Conservation (phyloP, 1,140 invertebrate genomes). For the Brachionus plicatilis region DNA sequence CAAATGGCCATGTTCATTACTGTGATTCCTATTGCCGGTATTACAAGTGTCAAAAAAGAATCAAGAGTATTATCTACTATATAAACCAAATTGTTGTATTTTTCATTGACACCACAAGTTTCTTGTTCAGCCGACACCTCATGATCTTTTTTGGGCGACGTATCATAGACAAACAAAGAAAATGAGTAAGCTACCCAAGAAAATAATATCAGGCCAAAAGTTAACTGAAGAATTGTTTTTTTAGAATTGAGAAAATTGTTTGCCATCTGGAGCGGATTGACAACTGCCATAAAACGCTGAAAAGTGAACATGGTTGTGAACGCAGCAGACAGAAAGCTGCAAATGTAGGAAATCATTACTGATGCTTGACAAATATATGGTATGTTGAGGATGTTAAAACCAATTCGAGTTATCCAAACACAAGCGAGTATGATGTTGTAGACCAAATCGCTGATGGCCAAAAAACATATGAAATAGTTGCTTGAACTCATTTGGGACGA, state of each 20-base stretch:
- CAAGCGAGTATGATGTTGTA: constrained; percentile 34
- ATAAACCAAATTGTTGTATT: constrained; percentile 26
- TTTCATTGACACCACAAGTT: constrained; percentile 15
- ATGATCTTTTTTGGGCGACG: constrained; percentile 21
- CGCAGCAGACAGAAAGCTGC: constrained; percentile 31
- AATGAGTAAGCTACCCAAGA: background rate
- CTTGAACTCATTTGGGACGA: background rate
- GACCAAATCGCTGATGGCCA: constrained; percentile 27
- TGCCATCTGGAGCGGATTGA: background rate
- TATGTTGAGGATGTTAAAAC: constrained; percentile 8
- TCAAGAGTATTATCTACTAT: constrained; percentile 35
- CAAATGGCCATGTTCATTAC: constrained; percentile 29
- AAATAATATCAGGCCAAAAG: background rate
- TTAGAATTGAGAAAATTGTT: constrained; percentile 19
- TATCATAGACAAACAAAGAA: constrained; percentile 21
- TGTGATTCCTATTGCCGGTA: constrained; percentile 10
- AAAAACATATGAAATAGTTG: constrained; percentile 24
- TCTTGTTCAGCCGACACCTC: background rate
- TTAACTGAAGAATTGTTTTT: background rate
- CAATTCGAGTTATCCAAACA: constrained; percentile 29
- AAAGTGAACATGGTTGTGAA: constrained; percentile 40
- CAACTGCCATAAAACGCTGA: constrained; percentile 34
- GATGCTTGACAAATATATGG: constrained; percentile 28
- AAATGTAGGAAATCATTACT: constrained; percentile 7
- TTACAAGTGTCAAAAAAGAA: constrained; percentile 32